Evolutionary conservation across 2,888 invertebrate genomes (phyloP).

Genomic region (Brenthis ino): DNA sequence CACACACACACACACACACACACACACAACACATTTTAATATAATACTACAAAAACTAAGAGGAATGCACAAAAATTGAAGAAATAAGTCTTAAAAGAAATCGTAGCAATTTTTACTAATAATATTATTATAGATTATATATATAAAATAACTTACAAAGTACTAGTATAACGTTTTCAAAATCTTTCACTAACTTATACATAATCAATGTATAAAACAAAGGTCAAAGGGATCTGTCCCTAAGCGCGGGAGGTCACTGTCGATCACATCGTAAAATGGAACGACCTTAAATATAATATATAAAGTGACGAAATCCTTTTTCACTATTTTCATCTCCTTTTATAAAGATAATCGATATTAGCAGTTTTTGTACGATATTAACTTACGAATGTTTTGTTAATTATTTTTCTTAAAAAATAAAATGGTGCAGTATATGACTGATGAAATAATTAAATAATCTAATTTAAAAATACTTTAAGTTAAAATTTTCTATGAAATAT

Average conservation of each 20-base stretch:
- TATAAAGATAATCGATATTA: not conserved
- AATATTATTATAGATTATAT: not conserved
- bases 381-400: not conserved
- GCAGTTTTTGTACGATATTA: not conserved
- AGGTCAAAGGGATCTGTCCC: constrained; percentile 32
- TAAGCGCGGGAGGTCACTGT: constrained; percentile 38
- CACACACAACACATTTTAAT: too few relatives aligned
- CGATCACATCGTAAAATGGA: constrained; percentile 36
- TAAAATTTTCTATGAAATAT: too few relatives aligned
- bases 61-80: too few relatives aligned
- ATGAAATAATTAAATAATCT: too few relatives aligned
- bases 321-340: constrained; percentile 20
- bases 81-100: too few relatives aligned
- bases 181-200: not conserved
- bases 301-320: constrained; percentile 18
- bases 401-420: not conserved
- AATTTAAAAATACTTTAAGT: too few relatives aligned
- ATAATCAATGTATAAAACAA: constrained; percentile 30
- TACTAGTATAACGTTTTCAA: not conserved
- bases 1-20: too few relatives aligned
- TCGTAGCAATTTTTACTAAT: too few relatives aligned
- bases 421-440: too few relatives aligned
- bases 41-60: too few relatives aligned
- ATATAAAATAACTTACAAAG: not conserved
- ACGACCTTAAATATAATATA: constrained; percentile 32